Base-by-base conservation (phyloP, 2,113 vertebrate genomes). In the Nothoprocta pentlandii region DNA sequence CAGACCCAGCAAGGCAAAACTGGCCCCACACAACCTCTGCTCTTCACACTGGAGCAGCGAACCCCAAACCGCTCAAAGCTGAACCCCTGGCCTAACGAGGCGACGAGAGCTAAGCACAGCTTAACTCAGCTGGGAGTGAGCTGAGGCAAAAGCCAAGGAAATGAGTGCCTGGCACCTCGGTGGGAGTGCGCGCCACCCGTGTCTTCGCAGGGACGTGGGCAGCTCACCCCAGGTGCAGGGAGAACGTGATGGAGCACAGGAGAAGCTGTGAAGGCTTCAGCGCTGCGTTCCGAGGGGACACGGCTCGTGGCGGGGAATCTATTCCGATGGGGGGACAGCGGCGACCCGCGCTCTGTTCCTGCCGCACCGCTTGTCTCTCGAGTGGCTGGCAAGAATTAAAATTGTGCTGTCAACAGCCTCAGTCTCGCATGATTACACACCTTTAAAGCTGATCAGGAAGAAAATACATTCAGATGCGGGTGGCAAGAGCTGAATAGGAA, bases 381-480 rank as follows among this genome's bases (percentile, higher is more conserved):
- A 95, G 89, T 66, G 85, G 63, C 77, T 93, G 91, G 73, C 80
- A 94, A 92, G 88, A 96, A 97, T 96, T 95, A 90, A 95, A 95
- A 97, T 75, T 93, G 85, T 76, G 93, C 92, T 96, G 90, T 93
- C 95, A 92, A 89, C 80, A 80, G 77, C 22, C 80, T 59, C 80
- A 66, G 89, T 89, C 91, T 94, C 13, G 51, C 95, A 93, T 92
- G 94, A 97, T 96, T 93, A 95, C 94, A 96, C 90, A 93, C 80
- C 77, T 96, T 93, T 94, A 92, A 91, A 94, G 64, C 78, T 85
- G 76, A 92, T 95, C 92, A 91, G 67, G 89, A 95, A 97, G 91
- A 96, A 97, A 96, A 96, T 91, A 93, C 91, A 97, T 95, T 96
- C 94, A 85, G 73, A 89, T 82, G 49, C 54, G 46, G 44, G 74